phyloP scores from a whole-genome alignment of 2,113 vertebrate genomes.

The Phalacrocorax carbo region DNA sequence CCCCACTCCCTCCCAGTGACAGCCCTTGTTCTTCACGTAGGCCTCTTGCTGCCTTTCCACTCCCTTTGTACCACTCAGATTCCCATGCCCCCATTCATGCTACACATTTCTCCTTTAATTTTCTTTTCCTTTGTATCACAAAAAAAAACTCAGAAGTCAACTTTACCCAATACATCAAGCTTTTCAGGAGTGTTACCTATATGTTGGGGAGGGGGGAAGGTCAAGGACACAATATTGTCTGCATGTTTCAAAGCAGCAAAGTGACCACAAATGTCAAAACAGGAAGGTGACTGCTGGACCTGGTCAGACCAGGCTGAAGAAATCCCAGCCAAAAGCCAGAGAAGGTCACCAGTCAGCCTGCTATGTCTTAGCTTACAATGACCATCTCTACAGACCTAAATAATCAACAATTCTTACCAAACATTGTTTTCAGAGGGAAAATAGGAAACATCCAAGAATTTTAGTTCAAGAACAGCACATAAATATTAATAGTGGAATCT shows the following conservation, averaged over 20 bases:
- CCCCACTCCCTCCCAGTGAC: neutral
- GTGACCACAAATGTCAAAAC: conserved; percentile 27
- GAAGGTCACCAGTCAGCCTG: neutral
- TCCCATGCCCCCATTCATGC: neutral
- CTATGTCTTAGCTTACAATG: neutral
- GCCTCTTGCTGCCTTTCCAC: neutral
- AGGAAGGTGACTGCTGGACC: neutral
- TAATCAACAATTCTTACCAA: neutral
- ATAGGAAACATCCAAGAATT: conserved; percentile 35
- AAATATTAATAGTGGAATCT: neutral
- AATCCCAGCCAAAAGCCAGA: conserved; percentile 23
- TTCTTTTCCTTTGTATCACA: neutral
- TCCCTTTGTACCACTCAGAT: neutral
- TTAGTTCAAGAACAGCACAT: neutral
- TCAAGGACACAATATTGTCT: neutral
- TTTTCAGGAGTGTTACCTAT: neutral
- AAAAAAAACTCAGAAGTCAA: neutral
- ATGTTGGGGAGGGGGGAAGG: neutral
- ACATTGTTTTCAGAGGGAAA: conserved; percentile 30
- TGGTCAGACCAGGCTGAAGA: neutral
- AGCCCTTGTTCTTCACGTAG: accelerated
- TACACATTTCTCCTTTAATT: neutral
- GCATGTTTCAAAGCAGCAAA: neutral
- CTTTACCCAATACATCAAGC: neutral
- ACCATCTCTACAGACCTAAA: neutral